Conservation (phyloP, 2,797 vertebrate genomes). For the Scleropages formosus region DNA sequence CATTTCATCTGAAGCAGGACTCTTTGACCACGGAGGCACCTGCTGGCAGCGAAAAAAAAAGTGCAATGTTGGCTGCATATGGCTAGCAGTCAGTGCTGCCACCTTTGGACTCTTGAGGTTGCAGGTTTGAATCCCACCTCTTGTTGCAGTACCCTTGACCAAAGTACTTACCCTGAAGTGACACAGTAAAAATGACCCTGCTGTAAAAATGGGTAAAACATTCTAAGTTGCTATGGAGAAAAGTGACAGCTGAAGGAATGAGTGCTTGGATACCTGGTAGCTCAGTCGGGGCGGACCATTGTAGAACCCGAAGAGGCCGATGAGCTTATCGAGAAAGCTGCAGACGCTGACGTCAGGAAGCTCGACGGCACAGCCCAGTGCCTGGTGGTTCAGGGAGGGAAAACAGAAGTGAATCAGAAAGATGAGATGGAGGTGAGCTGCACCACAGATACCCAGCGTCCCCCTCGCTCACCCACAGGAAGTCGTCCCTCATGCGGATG, state of each 20-base stretch:
- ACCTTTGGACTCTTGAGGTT: no score
- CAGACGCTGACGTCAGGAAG: slow-evolving; percentile 79
- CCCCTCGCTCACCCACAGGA: slow-evolving; percentile 83
- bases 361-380: slow-evolving; percentile 78
- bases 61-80: not conserved
- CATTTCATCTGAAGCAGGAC: no score
- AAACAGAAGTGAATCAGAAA: slow-evolving; percentile 40
- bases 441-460: not conserved
- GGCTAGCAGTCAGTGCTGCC: not conserved
- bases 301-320: slow-evolving; percentile 86
- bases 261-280: slow-evolving; percentile 82
- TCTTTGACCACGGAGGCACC: not conserved
- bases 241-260: slow-evolving; percentile 9
- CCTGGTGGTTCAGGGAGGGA: slow-evolving; percentile 61
- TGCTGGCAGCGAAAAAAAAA: no score
- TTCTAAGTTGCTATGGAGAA: slow-evolving; percentile 3
- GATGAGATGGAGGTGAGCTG: not conserved
- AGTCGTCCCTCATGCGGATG: slow-evolving; percentile 73
- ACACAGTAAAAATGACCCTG: no score
- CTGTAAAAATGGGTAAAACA: no score
- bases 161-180: no score
- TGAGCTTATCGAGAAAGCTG: slow-evolving; percentile 79
- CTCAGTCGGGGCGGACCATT: slow-evolving; percentile 74
- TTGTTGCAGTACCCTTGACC: no score
- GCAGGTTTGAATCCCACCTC: no score